Base-by-base conservation (phyloP, 2,113 vertebrate genomes). In the Zosterops hypoxanthus region DNA sequence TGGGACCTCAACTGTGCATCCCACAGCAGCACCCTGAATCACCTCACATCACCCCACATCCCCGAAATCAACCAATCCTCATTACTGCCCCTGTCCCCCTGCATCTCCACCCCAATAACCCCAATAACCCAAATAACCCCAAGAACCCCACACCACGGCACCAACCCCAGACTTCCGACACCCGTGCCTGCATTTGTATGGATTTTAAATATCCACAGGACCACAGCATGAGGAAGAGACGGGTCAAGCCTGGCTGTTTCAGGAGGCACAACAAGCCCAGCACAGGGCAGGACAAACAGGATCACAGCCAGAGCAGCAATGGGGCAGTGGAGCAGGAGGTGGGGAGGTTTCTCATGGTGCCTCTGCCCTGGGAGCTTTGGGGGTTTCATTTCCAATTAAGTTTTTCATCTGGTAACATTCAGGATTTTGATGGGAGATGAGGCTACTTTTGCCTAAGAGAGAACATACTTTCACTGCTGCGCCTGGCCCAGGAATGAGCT, bases 381-480 rank as follows among this genome's bases (percentile, higher is more conserved):
- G 70, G 23, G 31, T 72, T 93, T 89, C 69, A 25, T 81, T 95
- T 88, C 77, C 85, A 93, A 90, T 88, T 61, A 75, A 83, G 68
- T 66, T 88, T 88, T 95, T 94, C 94, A 83, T 78, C 89, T 90
- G 83, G 96, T 78, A 95, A 46, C 76, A 52, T 59, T 96, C 83
- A 92, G 83, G 52, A 39, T 65, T 96, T 80, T 78, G 95, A 59
- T 91, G 93, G 92, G 76, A 94, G 72, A 88, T 42, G 94, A 55
- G 69, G 92, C 88, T 91, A 49, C 78, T 86, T 85, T 92, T 75
- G 81, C 49, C 86, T 95, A 53, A 94, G 86, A 72, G 63, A 94
- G 73, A 95, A 86, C 86, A 96, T 73, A 91, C 93, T 95, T 91
- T 90, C 93, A 91, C 96, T 88, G 89, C 66, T 94, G 88, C 3